These are phyloP conservation scores for Ammodytes marinus DNA, from an alignment of 2,113 vertebrate species.

Conservation along the genomic window DNA sequence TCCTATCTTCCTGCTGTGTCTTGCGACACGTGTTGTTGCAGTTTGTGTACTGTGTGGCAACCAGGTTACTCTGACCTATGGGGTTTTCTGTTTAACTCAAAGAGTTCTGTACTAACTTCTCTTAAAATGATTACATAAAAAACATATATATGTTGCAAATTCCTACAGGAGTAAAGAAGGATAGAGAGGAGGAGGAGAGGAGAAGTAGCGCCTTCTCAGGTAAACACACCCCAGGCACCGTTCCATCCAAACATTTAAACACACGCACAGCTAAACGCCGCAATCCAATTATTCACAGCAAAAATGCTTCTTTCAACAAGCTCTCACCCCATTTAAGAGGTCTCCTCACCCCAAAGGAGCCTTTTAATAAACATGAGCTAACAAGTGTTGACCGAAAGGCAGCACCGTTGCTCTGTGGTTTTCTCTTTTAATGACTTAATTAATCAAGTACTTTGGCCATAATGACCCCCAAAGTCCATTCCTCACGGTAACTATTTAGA, in stretches of 20 bases:
- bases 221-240: conserved; percentile 78
- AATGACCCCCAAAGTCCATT: conserved; percentile 58
- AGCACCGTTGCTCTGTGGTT: conserved; percentile 62
- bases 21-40: too few relatives aligned
- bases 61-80: too few relatives aligned
- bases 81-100: too few relatives aligned
- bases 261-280: conserved; percentile 62
- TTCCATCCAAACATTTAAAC: conserved; percentile 76
- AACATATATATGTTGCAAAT: too few relatives aligned
- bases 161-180: conserved; percentile 58
- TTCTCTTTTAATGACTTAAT: conserved; percentile 66
- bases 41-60: too few relatives aligned
- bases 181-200: conserved; percentile 42
- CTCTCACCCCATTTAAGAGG: conserved; percentile 76
- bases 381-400: conserved; percentile 68
- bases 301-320: conserved; percentile 73
- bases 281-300: conserved; percentile 80
- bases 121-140: too few relatives aligned
- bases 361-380: conserved; percentile 77
- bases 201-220: conserved; percentile 53
- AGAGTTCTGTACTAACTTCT: too few relatives aligned
- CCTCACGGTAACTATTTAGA: conserved; percentile 65
- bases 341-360: conserved; percentile 71
- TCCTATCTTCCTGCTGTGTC: too few relatives aligned
- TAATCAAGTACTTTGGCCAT: conserved; percentile 64